Evolutionary conservation across 2,113 vertebrate species (phyloP).

Genomic region (Spea multiplicata): DNA sequence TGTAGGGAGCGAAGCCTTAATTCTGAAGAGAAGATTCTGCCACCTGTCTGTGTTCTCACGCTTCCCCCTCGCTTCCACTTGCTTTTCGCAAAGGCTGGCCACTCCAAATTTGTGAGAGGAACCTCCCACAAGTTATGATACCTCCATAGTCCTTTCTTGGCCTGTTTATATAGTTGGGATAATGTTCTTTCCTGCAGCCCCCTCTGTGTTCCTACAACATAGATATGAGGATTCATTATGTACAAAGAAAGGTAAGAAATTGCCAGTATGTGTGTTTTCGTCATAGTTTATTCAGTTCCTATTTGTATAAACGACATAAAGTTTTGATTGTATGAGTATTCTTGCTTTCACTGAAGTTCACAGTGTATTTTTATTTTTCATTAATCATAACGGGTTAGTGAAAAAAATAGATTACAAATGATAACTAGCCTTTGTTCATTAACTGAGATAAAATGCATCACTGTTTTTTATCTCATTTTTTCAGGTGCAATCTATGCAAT

Average conservation of each 20-base stretch:
- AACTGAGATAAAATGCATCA: too few relatives aligned
- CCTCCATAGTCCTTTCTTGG: neutral
- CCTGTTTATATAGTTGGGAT: neutral
- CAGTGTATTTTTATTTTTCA: too few relatives aligned
- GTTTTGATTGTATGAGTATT: too few relatives aligned
- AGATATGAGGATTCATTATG: neutral
- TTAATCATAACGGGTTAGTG: too few relatives aligned
- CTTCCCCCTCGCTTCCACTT: neutral
- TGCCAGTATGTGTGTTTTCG: too few relatives aligned
- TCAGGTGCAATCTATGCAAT: too few relatives aligned
- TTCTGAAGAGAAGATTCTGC: conserved; percentile 4
- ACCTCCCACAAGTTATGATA: neutral
- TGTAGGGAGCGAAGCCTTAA: neutral
- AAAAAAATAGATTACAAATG: too few relatives aligned
- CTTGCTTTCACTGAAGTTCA: too few relatives aligned
- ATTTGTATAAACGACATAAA: too few relatives aligned
- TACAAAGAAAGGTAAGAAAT: conserved; percentile 2
- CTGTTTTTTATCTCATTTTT: too few relatives aligned
- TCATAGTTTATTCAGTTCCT: too few relatives aligned
- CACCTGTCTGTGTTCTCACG: conserved; percentile 42
- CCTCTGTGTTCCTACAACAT: neutral
- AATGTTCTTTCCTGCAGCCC: neutral
- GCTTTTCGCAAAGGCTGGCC: neutral
- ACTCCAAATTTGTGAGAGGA: neutral
- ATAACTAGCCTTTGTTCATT: too few relatives aligned